Evolutionary conservation across 2,888 invertebrate genomes (phyloP).

Genomic region (Acanthosepion esculentum): DNA sequence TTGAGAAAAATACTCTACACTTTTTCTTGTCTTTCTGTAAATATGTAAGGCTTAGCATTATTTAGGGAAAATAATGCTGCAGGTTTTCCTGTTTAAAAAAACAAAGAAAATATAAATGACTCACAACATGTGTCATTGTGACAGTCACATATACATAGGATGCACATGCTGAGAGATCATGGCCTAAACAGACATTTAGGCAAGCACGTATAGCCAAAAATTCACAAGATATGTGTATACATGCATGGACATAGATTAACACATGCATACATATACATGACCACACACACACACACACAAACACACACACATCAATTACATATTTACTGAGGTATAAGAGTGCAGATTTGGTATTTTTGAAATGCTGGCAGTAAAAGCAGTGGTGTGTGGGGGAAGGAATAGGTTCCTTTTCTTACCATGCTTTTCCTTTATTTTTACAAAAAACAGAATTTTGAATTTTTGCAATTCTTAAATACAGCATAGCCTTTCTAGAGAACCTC

Average conservation of each 20-base stretch:
- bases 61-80: neutral
- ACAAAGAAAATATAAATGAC: neutral
- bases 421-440: neutral
- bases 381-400: neutral
- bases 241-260: neutral
- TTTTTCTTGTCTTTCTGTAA: conserved; percentile 9
- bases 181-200: neutral
- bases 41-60: conserved; percentile 14
- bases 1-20: neutral
- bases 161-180: conserved; percentile 1
- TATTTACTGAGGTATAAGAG: neutral
- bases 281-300: neutral
- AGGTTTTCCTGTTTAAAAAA: conserved; percentile 10
- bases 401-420: neutral
- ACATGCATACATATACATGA: neutral
- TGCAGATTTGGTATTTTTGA: neutral
- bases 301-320: neutral
- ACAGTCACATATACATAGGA: neutral
- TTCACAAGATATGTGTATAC: neutral
- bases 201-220: neutral
- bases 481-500: neutral
- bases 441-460: neutral
- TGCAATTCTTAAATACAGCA: neutral
- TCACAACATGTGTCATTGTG: neutral
- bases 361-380: neutral